Base-by-base conservation (phyloP, 2,797 vertebrate genomes). In the Rhabdomys pumilio region DNA sequence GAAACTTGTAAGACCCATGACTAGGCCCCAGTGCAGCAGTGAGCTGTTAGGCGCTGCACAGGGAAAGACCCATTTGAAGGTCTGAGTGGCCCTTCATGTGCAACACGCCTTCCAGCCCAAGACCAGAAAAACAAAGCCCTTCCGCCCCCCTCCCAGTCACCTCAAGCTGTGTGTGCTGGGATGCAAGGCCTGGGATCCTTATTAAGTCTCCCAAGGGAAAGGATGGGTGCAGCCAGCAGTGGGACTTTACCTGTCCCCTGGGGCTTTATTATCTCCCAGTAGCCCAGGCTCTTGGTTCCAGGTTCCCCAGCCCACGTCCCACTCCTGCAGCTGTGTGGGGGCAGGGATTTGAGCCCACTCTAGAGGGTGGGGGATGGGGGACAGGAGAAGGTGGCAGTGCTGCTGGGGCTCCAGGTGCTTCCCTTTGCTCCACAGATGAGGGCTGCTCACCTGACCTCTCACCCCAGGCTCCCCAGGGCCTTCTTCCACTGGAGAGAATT, bases 381-480 rank as follows among this genome's bases (percentile, higher is more conserved):
- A 24, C 34, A 2, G 67, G 34, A 69, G 67, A 69, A 26, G 87
- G 55, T 15, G 82, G 94, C 63, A 31, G 91, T 84, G 79, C 50
- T 50, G 75, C 90, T 69, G 77, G 69, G 22, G 13, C 63, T 83
- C 53, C 89, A 95, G 94, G 93, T 92, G 95, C 73, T 97, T 96
- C 93, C 94, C 84, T 55, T 93, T 29, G 0, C 34, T 38, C 57
- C 76, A 44, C 76, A 86, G 95, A 88, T 38, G 77, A 11, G 41
- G 67, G 34, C 91, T 88, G 95, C 91, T 94, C 88, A 57, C 87
- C 89, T 77, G 80, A 95, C 83, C 92, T 93, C 95, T 94, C 79
- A 90, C 95, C 76, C 47, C n/a, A 19, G 79, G 67, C 50, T 93
- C 89, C 75, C 15, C 14, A 20, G 44, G 57, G 83, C 88, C 76